Base-by-base conservation (phyloP, 2,888 invertebrate species). In the Diabrotica balteata region DNA sequence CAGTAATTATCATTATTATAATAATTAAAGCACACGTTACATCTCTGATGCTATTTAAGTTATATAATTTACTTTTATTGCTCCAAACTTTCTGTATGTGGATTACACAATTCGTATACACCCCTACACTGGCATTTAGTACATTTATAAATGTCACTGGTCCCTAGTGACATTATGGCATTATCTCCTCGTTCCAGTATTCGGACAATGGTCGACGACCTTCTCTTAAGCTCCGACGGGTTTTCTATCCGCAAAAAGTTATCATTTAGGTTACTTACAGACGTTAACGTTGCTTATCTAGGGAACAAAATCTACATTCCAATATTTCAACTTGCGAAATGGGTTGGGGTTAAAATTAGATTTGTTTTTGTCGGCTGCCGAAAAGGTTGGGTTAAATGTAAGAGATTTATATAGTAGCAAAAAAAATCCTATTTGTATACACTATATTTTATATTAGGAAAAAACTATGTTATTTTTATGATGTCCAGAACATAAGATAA, bases 141-240 rank as follows among this genome's bases (percentile, higher is more conserved):
- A 71, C 74, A 76, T 76, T 76, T 76, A 73, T 75, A 73, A 72
- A 74, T 66, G 76, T 76, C 76, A 75, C 63, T 59, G 52, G 71
- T 69, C 69, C 69, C 73, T 71, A 58, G 51, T 59, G 43, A 45
- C 66, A 32, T 71, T 44, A 59, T n/a, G 62, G 66, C 60, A 68
- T 73, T 76, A 76, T 76, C 76, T 76, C 57, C 65, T 67, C 71
- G 69, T 66, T 68, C 66, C 67, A 65, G 67, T 59, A 59, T 68
- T 74, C 75, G 77, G 77, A 77, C 77, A 77, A 76, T 77, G 77
- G 77, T 74, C 77, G 68, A 61, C 72, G 68, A 62, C 57, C 67
- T 69, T 72, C 68, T 72, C 71, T 68, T 67, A 59, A 57, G 67
- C 68, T 73, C 58, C 70, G 71, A 70, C 72, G 73, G 71, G 70